Conservation (phyloP, 2,113 vertebrate genomes). For the Scomber colias region DNA sequence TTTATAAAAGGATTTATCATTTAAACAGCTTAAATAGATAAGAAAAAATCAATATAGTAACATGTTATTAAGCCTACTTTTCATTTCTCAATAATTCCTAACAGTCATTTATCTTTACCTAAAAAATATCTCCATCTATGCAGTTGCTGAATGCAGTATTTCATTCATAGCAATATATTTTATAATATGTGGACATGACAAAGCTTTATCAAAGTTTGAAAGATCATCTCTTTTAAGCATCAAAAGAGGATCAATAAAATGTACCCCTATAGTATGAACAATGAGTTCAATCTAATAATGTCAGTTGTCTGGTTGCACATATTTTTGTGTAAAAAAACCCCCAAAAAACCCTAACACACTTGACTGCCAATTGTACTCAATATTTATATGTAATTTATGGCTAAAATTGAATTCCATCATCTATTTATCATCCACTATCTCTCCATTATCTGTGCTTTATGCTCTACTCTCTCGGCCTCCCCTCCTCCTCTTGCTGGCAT, state of each 20-base stretch:
- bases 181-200: neutral
- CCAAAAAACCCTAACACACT: neutral
- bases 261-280: neutral
- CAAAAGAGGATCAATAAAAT: constrained; percentile 4
- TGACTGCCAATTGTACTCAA: constrained; percentile 13
- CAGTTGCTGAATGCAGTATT: neutral
- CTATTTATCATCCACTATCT: constrained; percentile 74
- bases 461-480: constrained; percentile 76
- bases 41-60: neutral
- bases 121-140: neutral
- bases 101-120: neutral
- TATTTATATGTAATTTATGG: constrained; percentile 62
- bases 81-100: neutral
- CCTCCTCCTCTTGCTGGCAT: constrained; percentile 85
- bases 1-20: neutral
- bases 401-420: constrained; percentile 71
- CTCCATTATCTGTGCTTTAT: constrained; percentile 82
- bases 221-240: neutral
- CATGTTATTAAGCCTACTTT: neutral
- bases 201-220: constrained; percentile 30
- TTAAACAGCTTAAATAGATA: neutral
- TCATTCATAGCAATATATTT: neutral
- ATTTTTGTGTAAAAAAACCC: constrained; percentile 15
- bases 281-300: neutral
- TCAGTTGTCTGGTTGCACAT: constrained; percentile 10